Conservation (phyloP, 2,797 vertebrate genomes). For the Sandelia bainsii region DNA sequence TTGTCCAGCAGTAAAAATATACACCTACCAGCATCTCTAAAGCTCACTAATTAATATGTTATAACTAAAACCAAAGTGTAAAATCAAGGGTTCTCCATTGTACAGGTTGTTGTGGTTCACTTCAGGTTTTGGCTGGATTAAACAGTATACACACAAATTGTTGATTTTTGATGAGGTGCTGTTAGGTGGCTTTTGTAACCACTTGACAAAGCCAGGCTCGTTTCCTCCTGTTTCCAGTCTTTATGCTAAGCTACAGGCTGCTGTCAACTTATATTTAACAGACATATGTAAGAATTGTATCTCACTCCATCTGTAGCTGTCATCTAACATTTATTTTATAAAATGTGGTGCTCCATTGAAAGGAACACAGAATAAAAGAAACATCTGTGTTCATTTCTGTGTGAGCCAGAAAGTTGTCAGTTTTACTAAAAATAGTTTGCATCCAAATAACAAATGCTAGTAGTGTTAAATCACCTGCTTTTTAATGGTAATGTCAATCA, state of each 20-base stretch:
- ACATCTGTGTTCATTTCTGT: slow-evolving; percentile 63
- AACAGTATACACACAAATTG: background rate
- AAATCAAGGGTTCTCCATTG: background rate
- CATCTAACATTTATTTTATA: background rate
- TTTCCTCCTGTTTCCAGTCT: background rate
- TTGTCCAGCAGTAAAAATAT: no score
- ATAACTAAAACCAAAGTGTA: background rate
- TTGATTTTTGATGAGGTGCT: background rate
- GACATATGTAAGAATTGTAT: background rate
- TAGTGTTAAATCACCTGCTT: slow-evolving; percentile 64
- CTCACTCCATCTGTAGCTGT: background rate
- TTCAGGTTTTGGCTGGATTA: background rate
- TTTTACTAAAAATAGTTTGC: slow-evolving; percentile 53
- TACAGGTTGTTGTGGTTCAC: background rate
- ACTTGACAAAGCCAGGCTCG: background rate
- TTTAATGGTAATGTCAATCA: slow-evolving; percentile 43
- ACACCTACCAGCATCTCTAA: no score
- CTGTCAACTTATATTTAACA: background rate
- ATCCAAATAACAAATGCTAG: slow-evolving; percentile 67
- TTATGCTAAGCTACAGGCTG: background rate
- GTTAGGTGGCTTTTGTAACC: background rate
- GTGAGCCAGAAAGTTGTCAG: slow-evolving; percentile 30
- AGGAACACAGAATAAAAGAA: slow-evolving; percentile 26
- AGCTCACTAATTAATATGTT: no score
- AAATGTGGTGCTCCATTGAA: background rate